Evolutionary conservation across 2,113 vertebrate species (phyloP).

Genomic region (Nansenia antarctica): DNA sequence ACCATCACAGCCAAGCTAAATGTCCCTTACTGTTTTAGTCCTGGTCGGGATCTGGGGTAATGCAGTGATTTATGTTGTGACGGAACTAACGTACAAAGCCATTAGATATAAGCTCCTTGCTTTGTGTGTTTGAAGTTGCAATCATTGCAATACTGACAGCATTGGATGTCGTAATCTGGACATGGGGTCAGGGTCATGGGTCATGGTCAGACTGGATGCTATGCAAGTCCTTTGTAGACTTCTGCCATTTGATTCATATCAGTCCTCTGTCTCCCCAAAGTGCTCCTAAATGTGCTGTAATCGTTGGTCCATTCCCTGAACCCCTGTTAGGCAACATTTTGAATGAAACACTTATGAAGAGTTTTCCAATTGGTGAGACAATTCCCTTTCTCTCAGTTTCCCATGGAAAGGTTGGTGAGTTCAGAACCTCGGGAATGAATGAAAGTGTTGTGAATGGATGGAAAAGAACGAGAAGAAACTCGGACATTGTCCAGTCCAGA

Average conservation of each 20-base stretch:
- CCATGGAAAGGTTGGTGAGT: constrained; percentile 1
- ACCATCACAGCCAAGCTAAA: too few species aligned
- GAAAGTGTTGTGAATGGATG: background rate
- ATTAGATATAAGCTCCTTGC: too few species aligned
- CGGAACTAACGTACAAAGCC: too few species aligned
- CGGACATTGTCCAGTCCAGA: background rate
- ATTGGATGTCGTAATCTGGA: background rate
- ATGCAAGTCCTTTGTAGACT: background rate
- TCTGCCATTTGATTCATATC: background rate
- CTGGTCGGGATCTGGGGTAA: too few species aligned
- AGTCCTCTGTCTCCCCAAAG: background rate
- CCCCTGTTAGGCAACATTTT: too few species aligned
- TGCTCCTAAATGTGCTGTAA: background rate
- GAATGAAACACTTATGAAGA: background rate
- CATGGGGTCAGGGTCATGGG: background rate
- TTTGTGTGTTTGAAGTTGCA: too few species aligned
- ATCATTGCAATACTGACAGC: background rate
- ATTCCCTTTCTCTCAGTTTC: background rate
- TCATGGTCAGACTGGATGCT: background rate
- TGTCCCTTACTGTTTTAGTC: too few species aligned
- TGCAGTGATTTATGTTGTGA: too few species aligned
- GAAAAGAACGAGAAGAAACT: background rate
- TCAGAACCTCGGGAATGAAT: background rate
- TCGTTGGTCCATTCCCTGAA: background rate
- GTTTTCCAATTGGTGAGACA: background rate